phyloP scores from a whole-genome alignment of 1,140 invertebrate species.

The Melanaphis sacchari region DNA sequence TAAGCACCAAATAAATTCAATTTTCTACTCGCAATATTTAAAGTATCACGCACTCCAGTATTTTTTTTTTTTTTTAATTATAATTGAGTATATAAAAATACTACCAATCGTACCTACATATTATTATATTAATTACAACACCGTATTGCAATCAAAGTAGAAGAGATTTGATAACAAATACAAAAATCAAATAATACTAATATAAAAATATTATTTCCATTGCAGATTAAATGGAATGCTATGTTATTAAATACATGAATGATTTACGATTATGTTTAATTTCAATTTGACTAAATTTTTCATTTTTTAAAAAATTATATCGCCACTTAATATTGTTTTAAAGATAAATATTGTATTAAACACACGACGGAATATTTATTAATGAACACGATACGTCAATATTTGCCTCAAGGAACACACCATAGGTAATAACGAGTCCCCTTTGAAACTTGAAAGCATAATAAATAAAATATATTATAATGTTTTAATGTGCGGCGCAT shows the following conservation, averaged over 20 bases:
- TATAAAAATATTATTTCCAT: neutral
- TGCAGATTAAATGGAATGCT: neutral
- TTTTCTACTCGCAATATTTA: neutral
- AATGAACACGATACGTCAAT: neutral
- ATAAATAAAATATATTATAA: slow-evolving; percentile 9
- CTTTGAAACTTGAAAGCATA: neutral
- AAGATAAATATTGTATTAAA: slow-evolving; percentile 2
- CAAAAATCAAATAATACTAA: neutral
- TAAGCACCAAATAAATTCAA: neutral
- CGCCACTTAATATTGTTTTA: slow-evolving; percentile 16
- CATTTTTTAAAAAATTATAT: neutral
- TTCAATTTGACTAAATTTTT: neutral
- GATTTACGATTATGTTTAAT: neutral
- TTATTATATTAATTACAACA: neutral
- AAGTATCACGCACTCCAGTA: neutral
- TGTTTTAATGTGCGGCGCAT: neutral
- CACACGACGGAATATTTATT: neutral
- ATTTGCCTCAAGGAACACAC: neutral
- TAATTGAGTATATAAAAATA: neutral
- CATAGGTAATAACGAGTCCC: neutral
- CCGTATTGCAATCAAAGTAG: neutral
- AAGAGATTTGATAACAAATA: neutral
- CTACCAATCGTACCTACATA: neutral
- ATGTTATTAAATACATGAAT: neutral
- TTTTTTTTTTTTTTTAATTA: too few species aligned